Evolutionary conservation across 2,113 vertebrate species (phyloP).

Genomic region (Tachysurus vachellii): DNA sequence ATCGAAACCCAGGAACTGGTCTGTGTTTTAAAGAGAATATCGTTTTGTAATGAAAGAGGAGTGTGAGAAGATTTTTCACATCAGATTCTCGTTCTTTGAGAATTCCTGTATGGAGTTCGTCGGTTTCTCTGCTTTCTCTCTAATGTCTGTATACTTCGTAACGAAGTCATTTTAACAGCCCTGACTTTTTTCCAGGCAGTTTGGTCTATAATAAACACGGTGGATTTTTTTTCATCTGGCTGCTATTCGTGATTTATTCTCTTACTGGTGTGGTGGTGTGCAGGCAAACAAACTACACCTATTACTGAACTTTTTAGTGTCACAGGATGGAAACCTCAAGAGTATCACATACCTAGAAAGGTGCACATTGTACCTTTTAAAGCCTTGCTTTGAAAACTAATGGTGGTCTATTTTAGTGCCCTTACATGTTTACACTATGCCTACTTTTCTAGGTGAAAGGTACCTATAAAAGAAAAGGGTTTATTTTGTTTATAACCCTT

Average conservation of each 20-base stretch:
- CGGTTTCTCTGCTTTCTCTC: conserved; percentile 54
- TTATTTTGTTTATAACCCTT: background rate
- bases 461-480: background rate
- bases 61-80: conserved; percentile 23
- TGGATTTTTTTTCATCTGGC: conserved; percentile 32
- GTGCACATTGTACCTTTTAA: background rate
- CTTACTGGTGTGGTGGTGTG: background rate
- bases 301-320: background rate
- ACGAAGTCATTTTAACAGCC: conserved; percentile 71
- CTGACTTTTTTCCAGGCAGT: conserved; percentile 70
- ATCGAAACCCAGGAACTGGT: background rate
- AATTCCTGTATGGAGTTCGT: conserved; percentile 59
- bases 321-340: background rate
- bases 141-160: conserved; percentile 72
- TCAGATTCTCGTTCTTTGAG: conserved; percentile 59
- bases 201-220: conserved; percentile 74
- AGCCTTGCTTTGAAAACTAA: background rate
- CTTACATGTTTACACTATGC: background rate
- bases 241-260: background rate
- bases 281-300: background rate
- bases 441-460: background rate
- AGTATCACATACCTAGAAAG: background rate
- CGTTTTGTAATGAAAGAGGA: background rate
- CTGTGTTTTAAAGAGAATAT: background rate
- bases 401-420: background rate